Percentiles rank a stretch among this genome's conserved stretches.
phyloP scores from a whole-genome alignment of 2,113 vertebrate species.

The Isurus oxyrinchus region DNA sequence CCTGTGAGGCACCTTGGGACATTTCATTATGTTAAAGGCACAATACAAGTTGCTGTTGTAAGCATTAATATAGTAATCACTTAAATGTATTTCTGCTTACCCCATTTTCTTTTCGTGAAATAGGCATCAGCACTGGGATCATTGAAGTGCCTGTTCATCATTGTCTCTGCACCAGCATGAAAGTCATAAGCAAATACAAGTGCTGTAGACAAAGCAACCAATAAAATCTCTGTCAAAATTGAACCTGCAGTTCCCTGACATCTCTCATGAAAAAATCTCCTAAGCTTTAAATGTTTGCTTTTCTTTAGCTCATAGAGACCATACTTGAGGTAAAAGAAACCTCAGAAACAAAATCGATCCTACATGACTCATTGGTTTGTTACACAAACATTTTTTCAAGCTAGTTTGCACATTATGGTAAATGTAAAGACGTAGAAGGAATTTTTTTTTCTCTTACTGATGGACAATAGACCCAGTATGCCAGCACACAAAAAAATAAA shows the following conservation, averaged over 20 bases:
- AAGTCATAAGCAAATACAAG: slow-evolving; percentile 98
- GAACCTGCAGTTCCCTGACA: not conserved
- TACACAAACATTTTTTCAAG: not conserved
- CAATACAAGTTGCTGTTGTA: not conserved
- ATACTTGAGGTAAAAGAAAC: not conserved
- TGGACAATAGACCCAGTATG: not conserved
- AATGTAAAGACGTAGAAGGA: not conserved
- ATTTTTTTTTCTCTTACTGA: not conserved
- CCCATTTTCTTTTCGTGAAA: slow-evolving; percentile 98
- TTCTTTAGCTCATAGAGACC: not conserved
- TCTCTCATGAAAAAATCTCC: not conserved
- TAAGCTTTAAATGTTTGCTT: not conserved
- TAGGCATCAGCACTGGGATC: slow-evolving; percentile 90
- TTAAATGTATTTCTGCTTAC: slow-evolving; percentile 58
- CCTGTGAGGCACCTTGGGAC: not conserved
- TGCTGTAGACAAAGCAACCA: slow-evolving; percentile 61
- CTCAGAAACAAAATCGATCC: not conserved
- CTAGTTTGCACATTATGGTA: not conserved
- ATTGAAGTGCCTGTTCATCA: slow-evolving; percentile 98
- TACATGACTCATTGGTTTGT: not conserved
- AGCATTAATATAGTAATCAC: not conserved
- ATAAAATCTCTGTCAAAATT: slow-evolving; percentile 40
- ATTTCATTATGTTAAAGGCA: not conserved
- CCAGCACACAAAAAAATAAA: not conserved
- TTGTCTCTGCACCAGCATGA: slow-evolving; percentile 93